phyloP scores from a whole-genome alignment of 2,113 vertebrate genomes.

The Apodemus sylvaticus region DNA sequence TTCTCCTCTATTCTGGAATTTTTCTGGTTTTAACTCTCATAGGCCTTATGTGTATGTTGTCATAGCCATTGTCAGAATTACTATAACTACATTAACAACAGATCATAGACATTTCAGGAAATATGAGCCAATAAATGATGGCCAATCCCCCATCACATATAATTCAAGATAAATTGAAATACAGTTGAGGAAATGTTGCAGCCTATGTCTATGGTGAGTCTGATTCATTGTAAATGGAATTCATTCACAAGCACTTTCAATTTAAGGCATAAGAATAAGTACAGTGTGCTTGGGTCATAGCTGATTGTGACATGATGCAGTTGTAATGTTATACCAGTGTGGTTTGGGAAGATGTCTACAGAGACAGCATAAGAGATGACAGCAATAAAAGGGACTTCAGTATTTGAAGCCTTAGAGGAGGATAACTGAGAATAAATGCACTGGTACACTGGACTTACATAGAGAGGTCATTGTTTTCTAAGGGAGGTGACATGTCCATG shows the following conservation, averaged over 20 bases:
- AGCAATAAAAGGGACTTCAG: not conserved
- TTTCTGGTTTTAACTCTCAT: not conserved
- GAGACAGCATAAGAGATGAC: not conserved
- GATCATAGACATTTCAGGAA: constrained; percentile 10
- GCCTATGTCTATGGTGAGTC: not conserved
- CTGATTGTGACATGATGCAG: not conserved
- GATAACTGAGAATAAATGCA: not conserved
- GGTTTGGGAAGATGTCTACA: not conserved
- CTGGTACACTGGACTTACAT: not conserved
- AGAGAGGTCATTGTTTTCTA: not conserved
- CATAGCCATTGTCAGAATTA: not conserved
- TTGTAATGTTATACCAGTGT: not conserved
- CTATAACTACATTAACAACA: not conserved
- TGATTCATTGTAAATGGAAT: constrained; percentile 14
- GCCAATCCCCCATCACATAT: not conserved
- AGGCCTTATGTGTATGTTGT: not conserved
- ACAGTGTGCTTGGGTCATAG: not conserved
- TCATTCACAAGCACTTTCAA: not conserved
- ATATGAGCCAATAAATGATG: constrained; percentile 6
- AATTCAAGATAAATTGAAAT: not conserved
- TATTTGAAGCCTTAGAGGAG: not conserved
- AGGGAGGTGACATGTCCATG: not conserved
- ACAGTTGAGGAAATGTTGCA: not conserved
- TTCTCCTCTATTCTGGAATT: not conserved
- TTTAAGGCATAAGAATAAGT: not conserved